These are phyloP conservation scores for Acleris holmiana DNA, from an alignment of 2,888 invertebrate genomes.

Conservation along the genomic window DNA sequence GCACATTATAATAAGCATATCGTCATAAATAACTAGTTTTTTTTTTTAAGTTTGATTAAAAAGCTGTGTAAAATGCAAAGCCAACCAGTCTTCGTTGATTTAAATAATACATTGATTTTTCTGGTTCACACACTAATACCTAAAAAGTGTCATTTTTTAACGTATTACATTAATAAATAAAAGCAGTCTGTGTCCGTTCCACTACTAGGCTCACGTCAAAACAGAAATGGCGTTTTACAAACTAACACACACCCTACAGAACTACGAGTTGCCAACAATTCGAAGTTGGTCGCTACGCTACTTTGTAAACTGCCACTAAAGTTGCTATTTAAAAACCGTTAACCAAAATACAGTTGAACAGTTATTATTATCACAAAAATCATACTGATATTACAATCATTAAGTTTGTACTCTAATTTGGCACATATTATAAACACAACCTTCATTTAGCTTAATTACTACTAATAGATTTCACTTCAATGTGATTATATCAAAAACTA, in stretches of 20 bases:
- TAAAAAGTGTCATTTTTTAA: not conserved
- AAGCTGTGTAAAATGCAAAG: conserved; percentile 23
- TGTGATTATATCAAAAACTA: conserved; percentile 31
- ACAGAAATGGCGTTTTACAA: not conserved
- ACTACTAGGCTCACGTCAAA: no score
- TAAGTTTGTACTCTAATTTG: conserved; percentile 37
- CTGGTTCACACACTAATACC: not conserved
- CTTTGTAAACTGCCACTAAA: conserved; percentile 22
- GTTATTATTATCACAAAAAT: conserved; percentile 34
- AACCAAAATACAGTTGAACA: conserved; percentile 26
- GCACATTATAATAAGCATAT: not conserved
- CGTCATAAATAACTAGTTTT: not conserved
- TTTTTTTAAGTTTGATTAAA: not conserved
- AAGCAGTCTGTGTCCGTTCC: no score
- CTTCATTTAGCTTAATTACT: conserved; percentile 25
- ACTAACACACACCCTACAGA: no score
- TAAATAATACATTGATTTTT: not conserved
- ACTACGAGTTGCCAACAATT: not conserved
- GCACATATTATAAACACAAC: conserved; percentile 39
- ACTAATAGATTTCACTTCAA: conserved; percentile 23
- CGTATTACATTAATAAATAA: no score
- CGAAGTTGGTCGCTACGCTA: not conserved
- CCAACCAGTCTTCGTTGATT: conserved; percentile 24
- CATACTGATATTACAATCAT: conserved; percentile 36
- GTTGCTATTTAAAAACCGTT: conserved; percentile 17